A percentile compares a stretch with the other conserved stretches of the same genome.
phyloP scores from a whole-genome alignment of 2,797 vertebrate genomes.

The Pempheris klunzingeri region DNA sequence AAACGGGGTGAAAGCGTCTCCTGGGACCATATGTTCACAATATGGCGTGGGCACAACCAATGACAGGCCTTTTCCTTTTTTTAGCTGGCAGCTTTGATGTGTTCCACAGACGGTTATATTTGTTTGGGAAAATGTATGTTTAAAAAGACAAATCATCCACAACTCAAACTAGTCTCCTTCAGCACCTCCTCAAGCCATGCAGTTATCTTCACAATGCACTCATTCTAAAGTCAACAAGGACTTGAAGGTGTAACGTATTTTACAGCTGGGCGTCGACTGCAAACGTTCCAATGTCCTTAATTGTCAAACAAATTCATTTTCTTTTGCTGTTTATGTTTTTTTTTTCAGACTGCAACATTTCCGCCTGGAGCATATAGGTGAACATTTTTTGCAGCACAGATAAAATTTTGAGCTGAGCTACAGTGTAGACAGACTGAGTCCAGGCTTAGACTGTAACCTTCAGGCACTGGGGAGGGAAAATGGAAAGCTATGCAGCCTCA shows the following conservation, averaged over 20 bases:
- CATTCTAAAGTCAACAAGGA: too few species aligned
- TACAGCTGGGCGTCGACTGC: background rate
- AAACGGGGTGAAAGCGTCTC: slow-evolving; percentile 34
- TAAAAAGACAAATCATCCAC: slow-evolving; percentile 42
- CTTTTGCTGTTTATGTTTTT: slow-evolving; percentile 10
- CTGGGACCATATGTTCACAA: slow-evolving; percentile 64
- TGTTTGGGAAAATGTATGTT: slow-evolving; percentile 53
- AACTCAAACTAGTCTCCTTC: slow-evolving; percentile 30
- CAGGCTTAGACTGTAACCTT: slow-evolving; percentile 38
- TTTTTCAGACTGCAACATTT: slow-evolving; percentile 19
- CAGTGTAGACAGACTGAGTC: slow-evolving; percentile 33
- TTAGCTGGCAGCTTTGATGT: slow-evolving; percentile 67
- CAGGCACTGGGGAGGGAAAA: slow-evolving; percentile 21
- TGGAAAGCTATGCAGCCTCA: slow-evolving; percentile 21
- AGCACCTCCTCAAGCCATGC: background rate
- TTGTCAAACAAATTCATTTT: slow-evolving; percentile 36
- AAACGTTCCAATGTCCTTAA: slow-evolving; percentile 1
- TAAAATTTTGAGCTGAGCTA: slow-evolving; percentile 27
- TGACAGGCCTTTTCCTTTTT: slow-evolving; percentile 36
- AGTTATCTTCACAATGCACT: slow-evolving; percentile 4
- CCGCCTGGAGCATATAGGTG: slow-evolving; percentile 15
- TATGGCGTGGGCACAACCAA: slow-evolving; percentile 36
- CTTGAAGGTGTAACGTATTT: background rate
- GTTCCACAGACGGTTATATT: slow-evolving; percentile 47
- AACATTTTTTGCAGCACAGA: slow-evolving; percentile 6